A percentile compares a stretch with the other conserved stretches of the same genome.
Evolutionary conservation across 1,140 invertebrate genomes (phyloP).

Genomic region (Phymastichus coffea): DNA sequence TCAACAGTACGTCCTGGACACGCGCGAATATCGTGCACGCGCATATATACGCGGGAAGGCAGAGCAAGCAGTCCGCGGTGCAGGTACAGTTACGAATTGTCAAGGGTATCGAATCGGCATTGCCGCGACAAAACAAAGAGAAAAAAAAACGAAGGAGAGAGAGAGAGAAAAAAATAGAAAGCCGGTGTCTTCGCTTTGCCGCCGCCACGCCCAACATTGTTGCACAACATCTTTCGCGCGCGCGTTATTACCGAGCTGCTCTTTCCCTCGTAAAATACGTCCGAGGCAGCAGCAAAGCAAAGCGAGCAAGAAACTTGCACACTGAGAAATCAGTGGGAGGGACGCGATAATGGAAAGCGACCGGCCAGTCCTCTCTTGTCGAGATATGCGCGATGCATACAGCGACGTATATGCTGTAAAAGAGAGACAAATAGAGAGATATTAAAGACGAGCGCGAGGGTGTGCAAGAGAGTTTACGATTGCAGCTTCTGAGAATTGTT

Average conservation of each 20-base stretch:
- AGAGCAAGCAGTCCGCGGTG: no score
- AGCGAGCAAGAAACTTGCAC: not conserved
- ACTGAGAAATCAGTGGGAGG: conserved; percentile 20
- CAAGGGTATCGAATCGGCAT: no score
- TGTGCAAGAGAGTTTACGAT: no score
- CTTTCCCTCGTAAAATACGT: conserved; percentile 36
- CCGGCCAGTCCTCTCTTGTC: no score
- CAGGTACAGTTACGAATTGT: no score
- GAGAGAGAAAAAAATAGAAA: conserved; percentile 9
- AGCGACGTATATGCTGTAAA: no score
- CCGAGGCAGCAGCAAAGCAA: no score
- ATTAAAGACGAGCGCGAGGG: not conserved
- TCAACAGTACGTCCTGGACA: not conserved
- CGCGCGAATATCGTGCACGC: not conserved
- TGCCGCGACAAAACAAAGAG: not conserved
- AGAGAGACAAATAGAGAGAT: conserved; percentile 19
- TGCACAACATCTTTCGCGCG: conserved; percentile 15
- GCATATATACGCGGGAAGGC: not conserved
- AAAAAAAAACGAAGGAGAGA: not conserved
- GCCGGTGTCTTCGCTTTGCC: not conserved
- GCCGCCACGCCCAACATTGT: conserved; percentile 36
- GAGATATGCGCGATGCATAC: no score
- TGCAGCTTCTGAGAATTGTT: no score
- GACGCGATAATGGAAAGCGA: conserved; percentile 20
- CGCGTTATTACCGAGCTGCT: conserved; percentile 34